Evolutionary conservation across 2,797 vertebrate species (phyloP).

Genomic region (Mycteria americana): DNA sequence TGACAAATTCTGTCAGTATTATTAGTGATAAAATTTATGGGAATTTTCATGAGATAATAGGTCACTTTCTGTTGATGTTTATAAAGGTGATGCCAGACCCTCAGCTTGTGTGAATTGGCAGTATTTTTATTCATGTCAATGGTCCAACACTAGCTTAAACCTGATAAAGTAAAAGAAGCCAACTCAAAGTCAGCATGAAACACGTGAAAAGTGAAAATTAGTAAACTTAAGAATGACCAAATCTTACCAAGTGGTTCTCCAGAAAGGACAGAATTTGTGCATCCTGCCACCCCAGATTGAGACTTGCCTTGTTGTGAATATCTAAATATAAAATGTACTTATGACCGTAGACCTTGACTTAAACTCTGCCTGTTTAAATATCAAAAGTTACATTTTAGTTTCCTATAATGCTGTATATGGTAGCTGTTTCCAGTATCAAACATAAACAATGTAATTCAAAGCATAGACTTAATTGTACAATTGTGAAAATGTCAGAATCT

Average conservation of each 20-base stretch:
- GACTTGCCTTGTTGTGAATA: conserved; percentile 34
- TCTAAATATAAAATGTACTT: conserved; percentile 42
- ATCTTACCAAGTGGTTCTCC: background rate
- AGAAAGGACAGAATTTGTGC: conserved; percentile 63
- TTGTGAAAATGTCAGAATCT: conserved; percentile 48
- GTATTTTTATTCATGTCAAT: background rate
- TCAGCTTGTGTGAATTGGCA: background rate
- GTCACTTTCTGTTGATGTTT: background rate
- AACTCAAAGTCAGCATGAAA: background rate
- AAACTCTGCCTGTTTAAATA: conserved; percentile 53
- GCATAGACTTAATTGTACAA: conserved; percentile 39
- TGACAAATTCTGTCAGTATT: conserved; percentile 61
- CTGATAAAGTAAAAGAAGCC: background rate
- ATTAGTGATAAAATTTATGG: background rate
- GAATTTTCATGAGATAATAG: background rate
- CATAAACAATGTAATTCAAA: conserved; percentile 50
- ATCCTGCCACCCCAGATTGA: conserved; percentile 1
- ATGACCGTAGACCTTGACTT: background rate
- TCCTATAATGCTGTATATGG: conserved; percentile 44
- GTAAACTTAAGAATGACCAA: background rate
- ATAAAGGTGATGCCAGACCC: background rate
- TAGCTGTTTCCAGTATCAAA: conserved; percentile 38
- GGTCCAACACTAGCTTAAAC: background rate
- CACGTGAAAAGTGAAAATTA: background rate
- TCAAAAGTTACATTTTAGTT: conserved; percentile 38